Percentiles rank a stretch among this genome's conserved stretches.
These are phyloP conservation scores for Mya arenaria DNA, from an alignment of 1,140 invertebrate species.

Conservation along the genomic window DNA sequence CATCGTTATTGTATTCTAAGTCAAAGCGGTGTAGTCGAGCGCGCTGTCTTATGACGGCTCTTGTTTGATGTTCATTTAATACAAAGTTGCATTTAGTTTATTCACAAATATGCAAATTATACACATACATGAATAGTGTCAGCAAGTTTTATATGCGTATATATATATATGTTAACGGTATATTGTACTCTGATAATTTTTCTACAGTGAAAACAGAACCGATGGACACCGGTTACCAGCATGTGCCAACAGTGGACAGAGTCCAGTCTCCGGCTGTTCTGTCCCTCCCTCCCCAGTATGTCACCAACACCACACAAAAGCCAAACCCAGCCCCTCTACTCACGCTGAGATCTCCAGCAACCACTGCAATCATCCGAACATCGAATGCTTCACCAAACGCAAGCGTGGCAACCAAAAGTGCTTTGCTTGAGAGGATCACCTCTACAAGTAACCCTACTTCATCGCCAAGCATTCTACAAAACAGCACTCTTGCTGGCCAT, in stretches of 20 bases:
- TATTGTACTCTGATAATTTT: too few species aligned
- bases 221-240: background rate
- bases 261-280: background rate
- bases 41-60: too few species aligned
- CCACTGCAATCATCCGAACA: background rate
- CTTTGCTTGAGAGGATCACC: constrained; percentile 37
- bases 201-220: background rate
- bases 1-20: too few species aligned
- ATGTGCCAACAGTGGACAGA: background rate
- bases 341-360: background rate
- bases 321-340: background rate
- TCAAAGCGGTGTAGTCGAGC: too few species aligned
- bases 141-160: too few species aligned
- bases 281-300: background rate
- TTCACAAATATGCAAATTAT: too few species aligned
- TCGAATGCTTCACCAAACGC: constrained; percentile 1
- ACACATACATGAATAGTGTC: too few species aligned
- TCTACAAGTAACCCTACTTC: background rate
- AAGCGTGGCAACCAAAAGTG: constrained; percentile 41
- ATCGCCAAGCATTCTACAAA: background rate
- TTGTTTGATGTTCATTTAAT: too few species aligned
- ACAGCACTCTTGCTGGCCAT: constrained; percentile 41
- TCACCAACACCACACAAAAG: background rate
- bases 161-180: too few species aligned
- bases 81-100: too few species aligned